Conservation (phyloP, 2,797 vertebrate species). For the Zenarchopterus dispar region DNA sequence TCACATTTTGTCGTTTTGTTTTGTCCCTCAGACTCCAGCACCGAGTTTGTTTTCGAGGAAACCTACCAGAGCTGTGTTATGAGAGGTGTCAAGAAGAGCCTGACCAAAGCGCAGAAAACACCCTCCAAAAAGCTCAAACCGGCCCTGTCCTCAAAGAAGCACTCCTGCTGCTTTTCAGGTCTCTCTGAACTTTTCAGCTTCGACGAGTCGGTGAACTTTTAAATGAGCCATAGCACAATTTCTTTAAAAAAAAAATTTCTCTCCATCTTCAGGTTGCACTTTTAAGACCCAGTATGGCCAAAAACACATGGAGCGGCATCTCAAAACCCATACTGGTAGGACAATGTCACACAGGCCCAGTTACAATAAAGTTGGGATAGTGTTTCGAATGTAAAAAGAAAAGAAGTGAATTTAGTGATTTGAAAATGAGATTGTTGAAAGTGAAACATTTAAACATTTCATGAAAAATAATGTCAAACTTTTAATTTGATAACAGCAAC, state of each 20-base stretch:
- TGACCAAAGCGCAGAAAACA: slow-evolving; percentile 85
- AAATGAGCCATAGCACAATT: no score
- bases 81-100: slow-evolving; percentile 86
- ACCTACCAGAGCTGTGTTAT: slow-evolving; percentile 90
- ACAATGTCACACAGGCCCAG: no score
- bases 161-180: slow-evolving; percentile 94
- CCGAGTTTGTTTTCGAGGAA: slow-evolving; percentile 92
- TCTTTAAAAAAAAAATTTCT: neutral
- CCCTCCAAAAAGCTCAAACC: slow-evolving; percentile 86
- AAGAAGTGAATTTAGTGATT: neutral
- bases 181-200: slow-evolving; percentile 95
- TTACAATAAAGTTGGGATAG: no score
- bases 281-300: slow-evolving; percentile 98
- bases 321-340: slow-evolving; percentile 95
- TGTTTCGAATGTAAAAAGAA: no score
- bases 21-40: slow-evolving; percentile 80
- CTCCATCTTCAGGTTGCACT: slow-evolving; percentile 86
- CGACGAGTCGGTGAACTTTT: no score
- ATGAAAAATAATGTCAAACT: neutral
- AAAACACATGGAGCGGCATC: slow-evolving; percentile 98
- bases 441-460: neutral
- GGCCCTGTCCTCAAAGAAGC: slow-evolving; percentile 86
- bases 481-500: no score
- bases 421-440: neutral
- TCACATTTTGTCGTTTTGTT: no score